phyloP scores from a whole-genome alignment of 2,888 invertebrate genomes.

The Eristalis intricaria region DNA sequence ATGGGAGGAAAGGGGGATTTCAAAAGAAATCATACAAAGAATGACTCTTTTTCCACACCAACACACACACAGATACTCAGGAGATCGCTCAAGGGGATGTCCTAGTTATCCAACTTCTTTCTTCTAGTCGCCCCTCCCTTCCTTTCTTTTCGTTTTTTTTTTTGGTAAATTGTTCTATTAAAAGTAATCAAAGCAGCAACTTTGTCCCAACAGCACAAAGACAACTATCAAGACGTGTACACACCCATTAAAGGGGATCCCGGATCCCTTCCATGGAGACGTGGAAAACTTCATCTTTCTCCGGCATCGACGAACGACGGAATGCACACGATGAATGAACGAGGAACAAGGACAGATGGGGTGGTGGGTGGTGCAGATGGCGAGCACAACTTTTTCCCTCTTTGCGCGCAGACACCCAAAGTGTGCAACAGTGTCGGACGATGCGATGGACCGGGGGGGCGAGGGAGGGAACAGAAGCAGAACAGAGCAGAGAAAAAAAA shows the following conservation, averaged over 20 bases:
- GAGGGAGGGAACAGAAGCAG: not conserved
- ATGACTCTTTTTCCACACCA: not conserved
- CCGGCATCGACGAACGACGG: not conserved
- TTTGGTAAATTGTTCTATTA: constrained; percentile 66
- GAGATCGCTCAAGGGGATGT: constrained; percentile 19
- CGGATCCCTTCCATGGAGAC: not conserved
- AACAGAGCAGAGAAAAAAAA: not conserved
- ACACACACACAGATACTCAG: not conserved
- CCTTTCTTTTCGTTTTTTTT: no score
- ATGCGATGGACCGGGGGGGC: not conserved
- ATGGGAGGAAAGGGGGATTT: not conserved
- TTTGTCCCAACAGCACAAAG: constrained; percentile 61
- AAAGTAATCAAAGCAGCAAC: constrained; percentile 71
- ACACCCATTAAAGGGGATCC: constrained; percentile 36
- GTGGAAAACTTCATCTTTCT: constrained; percentile 29
- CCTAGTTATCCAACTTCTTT: constrained; percentile 4
- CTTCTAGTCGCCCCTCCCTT: not conserved
- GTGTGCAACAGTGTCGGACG: constrained; percentile 18
- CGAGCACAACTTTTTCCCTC: constrained; percentile 35
- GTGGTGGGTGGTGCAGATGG: not conserved
- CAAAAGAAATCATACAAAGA: not conserved
- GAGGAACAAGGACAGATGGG: not conserved
- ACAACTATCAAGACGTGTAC: constrained; percentile 58
- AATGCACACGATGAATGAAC: constrained; percentile 13
- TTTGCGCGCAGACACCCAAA: constrained; percentile 32